Conservation (phyloP, 1,140 invertebrate species). For the Mycetomoellerius zeteki region DNA sequence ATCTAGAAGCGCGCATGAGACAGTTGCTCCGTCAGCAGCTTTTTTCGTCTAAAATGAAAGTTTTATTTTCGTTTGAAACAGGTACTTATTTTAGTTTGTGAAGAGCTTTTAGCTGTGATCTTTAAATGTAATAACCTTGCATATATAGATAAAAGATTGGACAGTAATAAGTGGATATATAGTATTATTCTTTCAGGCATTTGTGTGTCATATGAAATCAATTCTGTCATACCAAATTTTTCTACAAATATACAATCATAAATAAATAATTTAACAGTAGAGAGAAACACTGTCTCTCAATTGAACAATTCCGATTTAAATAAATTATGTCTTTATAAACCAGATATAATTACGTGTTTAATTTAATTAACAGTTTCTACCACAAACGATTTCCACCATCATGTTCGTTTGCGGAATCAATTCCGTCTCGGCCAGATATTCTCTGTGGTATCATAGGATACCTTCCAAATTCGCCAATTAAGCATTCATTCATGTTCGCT, state of each 20-base stretch:
- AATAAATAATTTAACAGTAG: background rate
- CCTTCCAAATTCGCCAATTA: conserved; percentile 29
- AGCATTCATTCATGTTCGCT: conserved; percentile 12
- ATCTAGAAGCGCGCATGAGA: conserved; percentile 33
- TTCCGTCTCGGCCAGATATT: background rate
- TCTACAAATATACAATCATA: background rate
- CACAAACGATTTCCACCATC: background rate
- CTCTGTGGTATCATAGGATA: background rate
- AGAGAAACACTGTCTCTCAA: background rate
- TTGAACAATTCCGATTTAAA: background rate
- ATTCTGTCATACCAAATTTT: background rate
- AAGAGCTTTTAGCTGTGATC: background rate
- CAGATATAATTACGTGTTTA: background rate
- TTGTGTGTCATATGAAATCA: background rate
- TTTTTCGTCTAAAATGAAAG: background rate
- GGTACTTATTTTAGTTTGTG: background rate
- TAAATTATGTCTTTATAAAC: background rate
- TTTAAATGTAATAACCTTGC: background rate
- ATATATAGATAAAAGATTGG: background rate
- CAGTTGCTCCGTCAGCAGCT: conserved; percentile 20
- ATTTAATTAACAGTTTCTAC: conserved; percentile 13
- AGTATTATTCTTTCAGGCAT: background rate
- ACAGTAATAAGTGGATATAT: background rate
- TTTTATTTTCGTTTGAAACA: background rate
- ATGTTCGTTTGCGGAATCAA: background rate